Conservation (phyloP, 2,113 vertebrate species). For the Porphyrio hochstetteri region DNA sequence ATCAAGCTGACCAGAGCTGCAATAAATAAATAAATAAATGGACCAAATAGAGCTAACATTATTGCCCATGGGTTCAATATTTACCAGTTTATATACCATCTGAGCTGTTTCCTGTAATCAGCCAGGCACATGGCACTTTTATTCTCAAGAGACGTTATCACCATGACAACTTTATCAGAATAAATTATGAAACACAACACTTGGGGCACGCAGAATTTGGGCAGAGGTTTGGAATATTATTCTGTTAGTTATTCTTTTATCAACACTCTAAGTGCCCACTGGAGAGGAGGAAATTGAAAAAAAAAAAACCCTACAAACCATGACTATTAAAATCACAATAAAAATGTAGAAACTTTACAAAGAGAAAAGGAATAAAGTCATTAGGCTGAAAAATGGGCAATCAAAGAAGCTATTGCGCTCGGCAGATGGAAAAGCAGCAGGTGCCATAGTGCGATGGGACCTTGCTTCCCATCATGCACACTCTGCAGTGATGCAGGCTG, state of each 20-base stretch:
- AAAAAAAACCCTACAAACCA: not conserved
- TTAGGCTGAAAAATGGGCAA: conserved; percentile 85
- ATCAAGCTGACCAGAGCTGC: conserved; percentile 27
- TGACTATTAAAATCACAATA: conserved; percentile 70
- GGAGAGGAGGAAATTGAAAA: conserved; percentile 48
- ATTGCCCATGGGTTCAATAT: conserved; percentile 76
- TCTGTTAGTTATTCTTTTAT: conserved; percentile 66
- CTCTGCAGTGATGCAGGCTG: conserved; percentile 87
- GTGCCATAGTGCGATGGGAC: conserved; percentile 84
- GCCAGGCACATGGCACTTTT: conserved; percentile 73
- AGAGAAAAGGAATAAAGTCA: conserved; percentile 76
- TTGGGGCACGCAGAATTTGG: conserved; percentile 64
- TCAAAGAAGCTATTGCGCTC: conserved; percentile 73
- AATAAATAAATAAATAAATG: conserved; percentile 57
- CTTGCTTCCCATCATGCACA: conserved; percentile 83
- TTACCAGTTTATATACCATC: conserved; percentile 77
- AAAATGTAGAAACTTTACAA: conserved; percentile 74
- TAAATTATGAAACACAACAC: conserved; percentile 75
- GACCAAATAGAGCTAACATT: conserved; percentile 40
- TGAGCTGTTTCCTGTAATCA: conserved; percentile 79
- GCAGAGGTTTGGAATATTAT: conserved; percentile 63
- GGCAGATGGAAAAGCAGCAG: conserved; percentile 98
- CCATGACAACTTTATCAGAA: conserved; percentile 86
- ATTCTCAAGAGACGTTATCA: conserved; percentile 75
- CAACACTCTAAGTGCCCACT: conserved; percentile 12